These are phyloP conservation scores for Proteles cristata DNA, from an alignment of 2,113 vertebrate species.

Conservation along the genomic window DNA sequence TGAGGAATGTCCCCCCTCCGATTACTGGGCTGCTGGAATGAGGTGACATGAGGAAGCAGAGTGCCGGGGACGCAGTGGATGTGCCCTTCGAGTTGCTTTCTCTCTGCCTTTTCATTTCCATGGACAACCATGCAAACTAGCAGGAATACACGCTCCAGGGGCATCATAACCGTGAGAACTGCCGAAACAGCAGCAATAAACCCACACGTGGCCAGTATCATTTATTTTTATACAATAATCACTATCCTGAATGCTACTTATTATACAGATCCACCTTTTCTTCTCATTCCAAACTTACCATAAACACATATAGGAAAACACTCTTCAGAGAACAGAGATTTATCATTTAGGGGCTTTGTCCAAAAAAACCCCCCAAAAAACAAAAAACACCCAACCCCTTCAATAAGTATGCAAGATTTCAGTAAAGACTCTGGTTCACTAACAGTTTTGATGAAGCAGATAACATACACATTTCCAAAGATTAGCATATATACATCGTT, in stretches of 20 bases:
- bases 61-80: background rate
- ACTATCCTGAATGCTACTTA: background rate
- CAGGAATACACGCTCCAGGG: background rate
- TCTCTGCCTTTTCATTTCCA: background rate
- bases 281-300: background rate
- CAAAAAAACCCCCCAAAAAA: background rate
- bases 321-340: background rate
- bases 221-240: background rate
- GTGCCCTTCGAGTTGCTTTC: background rate
- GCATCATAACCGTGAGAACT: background rate
- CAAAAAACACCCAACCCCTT: background rate
- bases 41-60: background rate
- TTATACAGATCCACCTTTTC: background rate
- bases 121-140: background rate
- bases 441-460: slow-evolving; percentile 15
- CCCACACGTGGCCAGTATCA: background rate
- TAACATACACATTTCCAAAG: background rate
- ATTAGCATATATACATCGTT: background rate
- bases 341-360: background rate
- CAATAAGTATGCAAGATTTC: background rate
- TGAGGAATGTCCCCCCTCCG: background rate
- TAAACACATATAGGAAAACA: background rate
- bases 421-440: background rate
- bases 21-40: background rate
- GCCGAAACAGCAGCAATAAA: background rate